Evolutionary conservation across 2,797 vertebrate genomes (phyloP), one percentile per base, ranked within the genome.

Genomic region (Australoheros facetus): DNA sequence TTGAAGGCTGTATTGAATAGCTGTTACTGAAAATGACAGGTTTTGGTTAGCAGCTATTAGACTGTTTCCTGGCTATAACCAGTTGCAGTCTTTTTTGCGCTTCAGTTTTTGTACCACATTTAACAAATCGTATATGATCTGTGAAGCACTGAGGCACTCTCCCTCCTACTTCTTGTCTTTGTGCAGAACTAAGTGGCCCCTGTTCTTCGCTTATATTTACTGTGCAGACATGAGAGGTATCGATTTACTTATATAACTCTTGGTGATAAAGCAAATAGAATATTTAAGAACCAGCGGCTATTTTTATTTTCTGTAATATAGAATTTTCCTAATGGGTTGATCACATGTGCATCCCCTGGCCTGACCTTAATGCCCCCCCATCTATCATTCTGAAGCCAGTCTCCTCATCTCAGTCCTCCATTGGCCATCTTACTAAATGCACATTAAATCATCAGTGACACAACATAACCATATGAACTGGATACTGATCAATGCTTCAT

Each of bases 361-460:
- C 42, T 12, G 42, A 30, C 26, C 42, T 51, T 51, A 51, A 51
- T 17, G 48, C 48, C 48, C 45, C 48, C 45, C 16, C 16, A 6
- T 51, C 48, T 19, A 19, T 51, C 48, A 51, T 17, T 51, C 48
- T 17, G 14, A 14, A 48, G 45, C 45, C 45, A 45, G 39, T 37
- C 28, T n/a, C 51, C 19, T 6, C 54, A 81, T 57, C 80, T 66
- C 39, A 62, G 81, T 59, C 48, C 69, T 71, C 26, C 64, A 66
- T 60, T 59, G 60, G 30, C 16, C 70, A 21, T 32, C 28, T 55
- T 28, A 28, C n/a, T 83, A 53, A 85, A 80, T 4, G 57, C 51
- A 73, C 56, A 73, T 71, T 48, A 73, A 77, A 80, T 73, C 64
- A 80, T 71, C 57, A 72, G 23, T 30, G 64, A 66, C 26, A 0